phyloP scores from a whole-genome alignment of 2,113 vertebrate species.

The Poicephalus meyeri region DNA sequence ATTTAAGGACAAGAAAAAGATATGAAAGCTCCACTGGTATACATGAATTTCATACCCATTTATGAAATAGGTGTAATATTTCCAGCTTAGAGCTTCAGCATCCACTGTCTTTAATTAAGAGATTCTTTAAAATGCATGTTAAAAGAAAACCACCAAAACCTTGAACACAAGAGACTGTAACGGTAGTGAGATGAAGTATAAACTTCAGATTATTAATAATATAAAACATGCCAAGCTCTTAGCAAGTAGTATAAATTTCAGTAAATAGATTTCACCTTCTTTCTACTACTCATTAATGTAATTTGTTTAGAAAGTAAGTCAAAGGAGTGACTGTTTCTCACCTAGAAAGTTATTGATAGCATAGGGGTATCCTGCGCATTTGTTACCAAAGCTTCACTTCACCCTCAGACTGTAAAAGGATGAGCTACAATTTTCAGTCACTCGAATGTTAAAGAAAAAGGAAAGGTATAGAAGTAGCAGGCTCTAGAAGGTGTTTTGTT shows the following conservation, averaged over 20 bases:
- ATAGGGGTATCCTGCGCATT: background rate
- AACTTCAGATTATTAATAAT: background rate
- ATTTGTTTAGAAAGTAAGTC: background rate
- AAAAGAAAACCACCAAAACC: background rate
- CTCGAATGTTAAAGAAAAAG: background rate
- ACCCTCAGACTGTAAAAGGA: background rate
- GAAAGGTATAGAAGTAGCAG: background rate
- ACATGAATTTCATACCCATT: background rate
- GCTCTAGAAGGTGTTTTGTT: background rate
- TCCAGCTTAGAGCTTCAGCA: background rate
- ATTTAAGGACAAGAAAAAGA: background rate
- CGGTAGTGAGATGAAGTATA: background rate
- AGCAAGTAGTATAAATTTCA: background rate
- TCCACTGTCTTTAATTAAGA: background rate
- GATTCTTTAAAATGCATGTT: background rate
- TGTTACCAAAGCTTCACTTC: background rate
- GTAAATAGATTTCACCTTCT: background rate
- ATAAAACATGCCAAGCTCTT: background rate
- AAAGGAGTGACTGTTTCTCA: background rate
- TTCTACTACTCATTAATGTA: background rate
- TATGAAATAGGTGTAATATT: background rate
- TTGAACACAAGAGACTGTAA: background rate
- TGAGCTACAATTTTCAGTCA: background rate
- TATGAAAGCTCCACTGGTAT: background rate
- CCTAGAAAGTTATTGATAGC: background rate